Base-by-base conservation (phyloP, 2,888 invertebrate genomes). In the Dryadula phaetusa region DNA sequence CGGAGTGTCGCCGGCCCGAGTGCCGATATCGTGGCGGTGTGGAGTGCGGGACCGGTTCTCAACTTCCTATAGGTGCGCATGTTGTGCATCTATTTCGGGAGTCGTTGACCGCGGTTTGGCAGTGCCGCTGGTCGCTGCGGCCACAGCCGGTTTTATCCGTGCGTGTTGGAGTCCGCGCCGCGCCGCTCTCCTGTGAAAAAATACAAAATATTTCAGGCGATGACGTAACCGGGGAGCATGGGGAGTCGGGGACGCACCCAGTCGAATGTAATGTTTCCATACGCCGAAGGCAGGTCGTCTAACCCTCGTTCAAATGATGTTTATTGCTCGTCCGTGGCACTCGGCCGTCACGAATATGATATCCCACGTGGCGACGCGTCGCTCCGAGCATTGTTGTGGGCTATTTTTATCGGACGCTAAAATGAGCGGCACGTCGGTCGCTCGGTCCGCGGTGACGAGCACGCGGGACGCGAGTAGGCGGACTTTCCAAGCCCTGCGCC, bases 41-140 rank as follows among this genome's bases (percentile, higher is more conserved):
- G 54, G 22, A 56, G 34, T 70, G 73, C 78, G 81, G 80, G 89
- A 90, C 91, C 90, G 91, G 91, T 92, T 91, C 86, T 86, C 82
- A 79, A 81, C 82, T 81, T 85, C 84, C 78, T 87, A 84, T 86
- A 85, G 88, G 86, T 85, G 88, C 81, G 83, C 82, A 81, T 82
- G 82, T 79, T 82, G 84, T 83, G 89, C 89, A 83, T 88, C 90
- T 90, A 90, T 90, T 92, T 92, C 88, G 91, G 90, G 90, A 90
- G 91, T 91, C 91, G 90, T 85, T 89, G 91, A 91, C 91, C 91
- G 90, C 86, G 80, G 84, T 82, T 85, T 84, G 87, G 87, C 87
- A 84, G 28, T 49, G 42, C 42, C 44, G 28, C 16, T 32, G 49
- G 28, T 52, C 52, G 28, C 82, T 79, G 80, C 79, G 79, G 81